phyloP scores from a whole-genome alignment of 2,113 vertebrate species.

The Menura novaehollandiae region DNA sequence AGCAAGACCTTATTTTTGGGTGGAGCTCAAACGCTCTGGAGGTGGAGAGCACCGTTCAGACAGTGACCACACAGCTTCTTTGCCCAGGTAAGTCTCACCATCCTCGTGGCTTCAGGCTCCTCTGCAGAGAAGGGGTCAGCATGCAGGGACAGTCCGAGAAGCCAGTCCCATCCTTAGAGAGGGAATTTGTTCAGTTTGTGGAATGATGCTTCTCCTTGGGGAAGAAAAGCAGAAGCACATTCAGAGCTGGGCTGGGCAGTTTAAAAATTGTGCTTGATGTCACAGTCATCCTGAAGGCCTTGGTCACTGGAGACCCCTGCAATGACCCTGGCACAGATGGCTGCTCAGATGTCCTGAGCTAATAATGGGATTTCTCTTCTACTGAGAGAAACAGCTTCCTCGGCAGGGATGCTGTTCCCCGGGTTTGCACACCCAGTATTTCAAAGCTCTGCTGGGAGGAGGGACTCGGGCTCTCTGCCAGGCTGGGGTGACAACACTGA shows the following conservation, averaged over 20 bases:
- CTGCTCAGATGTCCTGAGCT: background rate
- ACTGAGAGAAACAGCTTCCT: background rate
- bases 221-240: background rate
- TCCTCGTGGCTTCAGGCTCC: background rate
- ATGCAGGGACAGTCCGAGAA: accelerated
- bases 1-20: constrained; percentile 67
- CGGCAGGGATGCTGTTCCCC: background rate
- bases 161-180: background rate
- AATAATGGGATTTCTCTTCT: background rate
- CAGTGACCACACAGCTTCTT: constrained; percentile 50
- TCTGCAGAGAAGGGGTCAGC: background rate
- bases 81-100: constrained; percentile 72
- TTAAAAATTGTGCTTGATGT: background rate
- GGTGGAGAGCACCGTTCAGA: constrained; percentile 61
- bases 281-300: background rate
- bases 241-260: background rate
- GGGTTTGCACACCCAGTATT: background rate
- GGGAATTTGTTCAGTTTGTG: background rate
- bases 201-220: background rate
- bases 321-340: background rate
- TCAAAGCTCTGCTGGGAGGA: accelerated
- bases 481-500: background rate
- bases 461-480: background rate
- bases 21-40: constrained; percentile 71
- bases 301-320: background rate